Base-by-base conservation (phyloP, 1,140 invertebrate genomes). In the Drosophila kepulauana region DNA sequence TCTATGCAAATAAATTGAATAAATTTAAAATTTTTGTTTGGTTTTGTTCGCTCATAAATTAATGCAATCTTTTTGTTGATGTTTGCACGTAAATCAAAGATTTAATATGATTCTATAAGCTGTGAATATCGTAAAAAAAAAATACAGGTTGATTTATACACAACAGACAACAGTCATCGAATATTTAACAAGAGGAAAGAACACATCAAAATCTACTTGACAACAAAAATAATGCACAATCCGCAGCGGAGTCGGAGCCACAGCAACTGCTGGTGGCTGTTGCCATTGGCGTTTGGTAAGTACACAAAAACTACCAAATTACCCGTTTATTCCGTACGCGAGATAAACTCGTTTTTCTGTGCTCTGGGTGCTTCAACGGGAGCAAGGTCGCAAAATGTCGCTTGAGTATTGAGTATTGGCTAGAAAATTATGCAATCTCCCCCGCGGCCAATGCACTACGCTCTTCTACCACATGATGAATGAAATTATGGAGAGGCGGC, bases 221-320 rank as follows among this genome's bases (percentile, higher is more conserved):
- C 30, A 25, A 49, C 25, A 20, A 25, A 73, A 13, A 45, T 8
- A 38, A 38, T 75, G 68, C 61, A 8, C 25, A 59, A 20, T n/a
- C 59, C 41, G 49, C 62, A 38, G n/a, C 49, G 11, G 35, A 67
- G 33, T 43, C 41, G 13, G 35, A 67, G 33, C 56, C 59, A 16
- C 56, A 67, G 33, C 54, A 30, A 46, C 56, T 74, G 73, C 49
- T 52, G 59, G 16, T 89, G 85, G 85, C 33, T 89, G 38, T 62
- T 88, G 81, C 71, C 80, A 78, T 78, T 88, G 84, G 84, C 84
- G 84, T 88, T 84, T 88, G 84, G 84, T 88, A 88, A 88, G 84
- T 88, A 79, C 70, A 48, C 70, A 48, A 35, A 69, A 75, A 46
- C 63, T 45, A 45, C 49, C 41, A 58, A 79, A 74, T 87, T 87